These are phyloP conservation scores for Nemoura dubitans DNA, from an alignment of 2,888 invertebrate species.

Conservation along the genomic window DNA sequence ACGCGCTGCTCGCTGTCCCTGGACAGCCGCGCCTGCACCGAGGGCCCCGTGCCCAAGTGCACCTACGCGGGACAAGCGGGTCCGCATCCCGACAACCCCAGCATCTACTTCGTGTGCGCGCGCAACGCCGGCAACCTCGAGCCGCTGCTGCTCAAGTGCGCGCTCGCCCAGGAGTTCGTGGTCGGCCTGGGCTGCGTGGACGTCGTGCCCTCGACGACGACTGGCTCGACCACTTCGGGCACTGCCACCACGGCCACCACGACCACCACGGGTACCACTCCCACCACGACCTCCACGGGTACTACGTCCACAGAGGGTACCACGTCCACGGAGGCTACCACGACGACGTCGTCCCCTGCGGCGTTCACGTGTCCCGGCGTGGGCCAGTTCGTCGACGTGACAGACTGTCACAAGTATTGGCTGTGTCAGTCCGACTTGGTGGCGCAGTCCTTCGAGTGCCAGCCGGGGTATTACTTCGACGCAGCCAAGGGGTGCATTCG, in stretches of 20 bases:
- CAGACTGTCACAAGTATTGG: background rate
- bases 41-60: background rate
- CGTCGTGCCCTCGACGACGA: background rate
- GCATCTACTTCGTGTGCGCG: conserved; percentile 8
- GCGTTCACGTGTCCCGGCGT: background rate
- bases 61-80: background rate
- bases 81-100: background rate
- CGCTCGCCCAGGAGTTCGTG: background rate
- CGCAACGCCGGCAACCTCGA: background rate
- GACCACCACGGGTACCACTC: background rate
- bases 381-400: background rate
- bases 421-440: background rate
- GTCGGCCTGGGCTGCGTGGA: background rate
- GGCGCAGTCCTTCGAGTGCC: background rate
- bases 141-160: background rate
- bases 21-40: background rate
- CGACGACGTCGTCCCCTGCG: background rate
- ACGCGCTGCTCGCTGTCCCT: background rate
- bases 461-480: background rate
- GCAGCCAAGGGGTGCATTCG: background rate
- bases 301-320: background rate
- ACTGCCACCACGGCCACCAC: background rate
- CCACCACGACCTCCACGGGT: background rate
- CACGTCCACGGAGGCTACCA: background rate
- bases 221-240: background rate